Evolutionary conservation across 2,888 invertebrate species (phyloP), one percentile per base, ranked within the genome.

Genomic region (Drosophila paramelanica): DNA sequence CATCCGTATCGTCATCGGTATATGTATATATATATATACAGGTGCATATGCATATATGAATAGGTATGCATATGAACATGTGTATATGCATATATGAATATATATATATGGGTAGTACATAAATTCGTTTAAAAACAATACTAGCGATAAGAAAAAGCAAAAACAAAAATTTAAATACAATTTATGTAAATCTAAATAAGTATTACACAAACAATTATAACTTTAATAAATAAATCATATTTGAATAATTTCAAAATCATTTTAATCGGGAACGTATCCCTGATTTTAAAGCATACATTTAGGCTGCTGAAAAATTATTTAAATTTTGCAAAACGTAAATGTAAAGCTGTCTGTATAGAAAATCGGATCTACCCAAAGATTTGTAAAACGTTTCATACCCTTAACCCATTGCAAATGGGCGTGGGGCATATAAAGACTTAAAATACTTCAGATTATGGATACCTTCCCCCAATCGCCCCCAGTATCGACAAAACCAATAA

Each of bases 161-260:
- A 61, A 69, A 25, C 31, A 64, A 68, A 59, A 68, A 71, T 74
- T 70, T 73, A 85, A 82, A 73, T 82, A 79, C 79, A 77, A 67
- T 74, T 81, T 82, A 79, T 82, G 64, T 82, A 77, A 62, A 77
- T 75, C 72, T 81, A 77, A 79, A 79, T 78, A 73, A 78, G 75
- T 85, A 82, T 73, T 71, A 82, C 36, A 64, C 64, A 74, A 61
- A 78, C 79, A 78, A 78, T 78, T 74, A 78, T 74, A 77, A 78
- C 74, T 78, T 79, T 71, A 85, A 85, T 70, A 73, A 64, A 82
- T 68, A 76, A 81, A 81, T 79, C 66, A 76, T 65, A 77, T 77
- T 79, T 82, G 68, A 82, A 79, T 77, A 82, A 65, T 36, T 36
- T 42, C 5, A 27, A 27, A n/a, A 10, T 13, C 17, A 1, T 55